Evolutionary conservation across 1,140 invertebrate genomes (phyloP), one percentile per base, ranked within the genome.

Genomic region (Solenopsis fugax): DNA sequence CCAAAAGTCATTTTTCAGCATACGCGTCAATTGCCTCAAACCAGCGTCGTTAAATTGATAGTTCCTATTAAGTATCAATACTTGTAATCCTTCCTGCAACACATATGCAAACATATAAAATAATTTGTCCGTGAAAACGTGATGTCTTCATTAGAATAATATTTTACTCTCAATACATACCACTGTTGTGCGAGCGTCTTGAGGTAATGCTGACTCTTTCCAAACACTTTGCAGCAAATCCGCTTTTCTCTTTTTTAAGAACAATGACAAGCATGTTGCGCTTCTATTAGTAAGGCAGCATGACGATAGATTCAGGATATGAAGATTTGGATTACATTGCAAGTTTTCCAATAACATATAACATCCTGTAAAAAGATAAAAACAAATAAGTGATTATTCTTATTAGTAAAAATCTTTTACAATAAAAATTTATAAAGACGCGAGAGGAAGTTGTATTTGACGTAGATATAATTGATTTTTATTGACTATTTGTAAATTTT

Each of bases 1-100:
- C 87, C 87, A 92, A 13, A 85, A 88, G 50, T 92, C 86, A 41
- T 77, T 78, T 34, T 87, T 89, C 18, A 92, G 82, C 0, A 56
- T 60, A 6, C 64, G 9, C n/a, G 52, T 56, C 54, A 92, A 77
- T 13, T 77, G 77, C 3, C 45, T 52, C 0, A 92, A 41, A 1
- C 90, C 89, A 9, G 41, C 48, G 24, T 92, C 86, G 1, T 76
- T 50, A 1, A 92, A 86, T 71, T 89, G 87, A 5, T 56, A 54
- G 88, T 92, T 92, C 50, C 72, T 67, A 18, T 88, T 77, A 7
- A 92, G 37, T 5, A 92, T 73, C 37, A 92, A 10, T 5, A 85
- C 87, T 9, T 65, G 87, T n/a, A 92, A 24, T 58, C 91, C 91
- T 37, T 86, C 78, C 84, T 92, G 29, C 52, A 92, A 76, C 16